These are phyloP conservation scores for Apteryx owenii DNA, from an alignment of 2,113 vertebrate genomes.

Conservation along the genomic window DNA sequence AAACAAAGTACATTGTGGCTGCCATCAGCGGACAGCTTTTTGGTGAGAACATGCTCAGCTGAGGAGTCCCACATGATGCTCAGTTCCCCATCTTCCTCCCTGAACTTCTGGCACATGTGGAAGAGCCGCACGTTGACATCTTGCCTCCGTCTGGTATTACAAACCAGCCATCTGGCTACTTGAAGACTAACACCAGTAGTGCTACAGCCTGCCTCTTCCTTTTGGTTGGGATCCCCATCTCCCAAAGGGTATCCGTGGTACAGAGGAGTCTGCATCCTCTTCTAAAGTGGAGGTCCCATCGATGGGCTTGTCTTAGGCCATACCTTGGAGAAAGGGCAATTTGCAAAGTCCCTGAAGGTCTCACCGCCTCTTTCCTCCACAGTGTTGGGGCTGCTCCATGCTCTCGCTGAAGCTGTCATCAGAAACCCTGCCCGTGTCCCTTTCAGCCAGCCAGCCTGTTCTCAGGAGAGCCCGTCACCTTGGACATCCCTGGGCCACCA, in stretches of 20 bases:
- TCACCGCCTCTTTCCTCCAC: too few species aligned
- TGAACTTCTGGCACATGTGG: fast-evolving
- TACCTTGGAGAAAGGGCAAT: not conserved
- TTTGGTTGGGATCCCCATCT: not conserved
- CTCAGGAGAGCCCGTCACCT: too few species aligned
- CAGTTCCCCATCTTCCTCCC: not conserved
- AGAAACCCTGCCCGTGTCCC: too few species aligned
- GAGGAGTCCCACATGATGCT: not conserved
- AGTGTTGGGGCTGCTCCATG: too few species aligned
- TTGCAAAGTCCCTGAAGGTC: too few species aligned
- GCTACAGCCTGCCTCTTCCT: not conserved
- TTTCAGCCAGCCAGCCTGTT: too few species aligned
- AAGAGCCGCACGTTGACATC: fast-evolving
- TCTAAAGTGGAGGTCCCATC: not conserved
- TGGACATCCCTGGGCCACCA: too few species aligned
- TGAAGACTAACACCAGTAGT: not conserved
- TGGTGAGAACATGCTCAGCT: not conserved
- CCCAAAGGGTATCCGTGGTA: not conserved
- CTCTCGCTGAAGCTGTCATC: too few species aligned
- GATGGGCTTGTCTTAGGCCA: not conserved
- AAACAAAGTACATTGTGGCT: not conserved
- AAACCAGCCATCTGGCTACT: not conserved
- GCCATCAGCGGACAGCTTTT: not conserved
- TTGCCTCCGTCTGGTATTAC: not conserved
- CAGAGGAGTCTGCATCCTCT: not conserved